phyloP scores from a whole-genome alignment of 2,113 vertebrate genomes.

The Hiodon tergisus region DNA sequence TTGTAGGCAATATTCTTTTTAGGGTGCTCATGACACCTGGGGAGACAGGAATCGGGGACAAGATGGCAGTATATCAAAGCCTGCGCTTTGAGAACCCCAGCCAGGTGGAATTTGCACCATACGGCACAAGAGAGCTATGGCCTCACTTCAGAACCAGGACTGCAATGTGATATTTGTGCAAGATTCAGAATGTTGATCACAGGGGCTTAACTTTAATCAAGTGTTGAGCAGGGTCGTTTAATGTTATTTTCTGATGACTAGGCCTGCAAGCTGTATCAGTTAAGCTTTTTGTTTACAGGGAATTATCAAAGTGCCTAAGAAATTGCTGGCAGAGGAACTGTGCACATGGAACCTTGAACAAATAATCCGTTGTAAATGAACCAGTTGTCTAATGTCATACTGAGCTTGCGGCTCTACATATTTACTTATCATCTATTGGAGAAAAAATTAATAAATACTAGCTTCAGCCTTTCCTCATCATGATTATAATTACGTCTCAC shows the following conservation, averaged over 20 bases:
- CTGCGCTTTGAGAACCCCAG: no score
- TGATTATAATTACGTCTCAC: constrained; percentile 40
- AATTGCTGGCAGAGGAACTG: constrained; percentile 1
- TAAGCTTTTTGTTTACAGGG: neutral
- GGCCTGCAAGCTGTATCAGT: constrained; percentile 13
- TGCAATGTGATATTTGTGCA: neutral
- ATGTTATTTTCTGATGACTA: constrained; percentile 7
- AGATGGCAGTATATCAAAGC: neutral
- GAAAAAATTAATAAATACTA: constrained; percentile 20
- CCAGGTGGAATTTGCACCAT: neutral
- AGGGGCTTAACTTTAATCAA: constrained; percentile 11
- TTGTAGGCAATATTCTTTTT: no score
- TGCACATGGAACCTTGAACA: constrained; percentile 23
- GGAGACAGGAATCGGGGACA: neutral
- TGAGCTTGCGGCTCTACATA: constrained; percentile 5
- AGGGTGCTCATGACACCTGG: no score
- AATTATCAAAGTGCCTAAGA: constrained; percentile 12
- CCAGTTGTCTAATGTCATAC: neutral
- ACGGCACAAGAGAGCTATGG: no score
- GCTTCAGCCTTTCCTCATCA: constrained; percentile 37
- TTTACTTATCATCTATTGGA: constrained; percentile 19
- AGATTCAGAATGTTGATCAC: constrained; percentile 3
- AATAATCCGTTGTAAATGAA: neutral
- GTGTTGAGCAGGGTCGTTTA: neutral
- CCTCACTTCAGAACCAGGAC: neutral